Evolutionary conservation across 2,797 vertebrate genomes (phyloP).

Genomic region (Galago senegalensis): DNA sequence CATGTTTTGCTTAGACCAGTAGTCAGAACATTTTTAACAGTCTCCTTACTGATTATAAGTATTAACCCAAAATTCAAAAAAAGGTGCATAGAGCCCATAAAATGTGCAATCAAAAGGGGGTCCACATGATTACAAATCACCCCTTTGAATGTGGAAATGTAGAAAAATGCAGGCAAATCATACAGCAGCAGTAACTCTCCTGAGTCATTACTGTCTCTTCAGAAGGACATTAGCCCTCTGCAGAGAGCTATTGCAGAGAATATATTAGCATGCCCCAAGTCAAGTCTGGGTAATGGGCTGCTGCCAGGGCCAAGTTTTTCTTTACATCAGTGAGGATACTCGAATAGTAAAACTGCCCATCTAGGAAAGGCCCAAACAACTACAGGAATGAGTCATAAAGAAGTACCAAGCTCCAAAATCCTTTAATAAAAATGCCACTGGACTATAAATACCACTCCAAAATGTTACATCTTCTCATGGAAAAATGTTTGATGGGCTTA

Average conservation of each 20-base stretch:
- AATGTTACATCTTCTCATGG: not conserved
- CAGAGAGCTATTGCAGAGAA: not conserved
- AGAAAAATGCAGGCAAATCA: not conserved
- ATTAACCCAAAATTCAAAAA: slow-evolving; percentile 16
- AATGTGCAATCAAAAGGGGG: not conserved
- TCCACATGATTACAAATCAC: not conserved
- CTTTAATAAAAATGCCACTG: not conserved
- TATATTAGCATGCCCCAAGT: not conserved
- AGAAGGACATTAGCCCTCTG: not conserved
- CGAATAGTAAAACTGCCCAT: not conserved
- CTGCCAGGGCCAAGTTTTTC: not conserved
- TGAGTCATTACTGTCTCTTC: not conserved
- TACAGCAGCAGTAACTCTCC: not conserved
- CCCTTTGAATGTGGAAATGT: not conserved
- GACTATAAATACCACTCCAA: not conserved
- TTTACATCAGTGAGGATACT: not conserved
- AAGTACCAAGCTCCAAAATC: not conserved
- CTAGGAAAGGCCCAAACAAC: not conserved
- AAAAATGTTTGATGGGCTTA: not conserved
- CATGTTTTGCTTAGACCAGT: not conserved
- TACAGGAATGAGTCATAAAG: not conserved
- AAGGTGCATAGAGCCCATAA: not conserved
- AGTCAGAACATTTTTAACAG: not conserved
- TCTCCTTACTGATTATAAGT: not conserved
- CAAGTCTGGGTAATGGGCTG: not conserved